Percentiles rank a stretch among this genome's conserved stretches.
Conservation (phyloP, 2,888 invertebrate genomes). For the Furcula furcula region DNA sequence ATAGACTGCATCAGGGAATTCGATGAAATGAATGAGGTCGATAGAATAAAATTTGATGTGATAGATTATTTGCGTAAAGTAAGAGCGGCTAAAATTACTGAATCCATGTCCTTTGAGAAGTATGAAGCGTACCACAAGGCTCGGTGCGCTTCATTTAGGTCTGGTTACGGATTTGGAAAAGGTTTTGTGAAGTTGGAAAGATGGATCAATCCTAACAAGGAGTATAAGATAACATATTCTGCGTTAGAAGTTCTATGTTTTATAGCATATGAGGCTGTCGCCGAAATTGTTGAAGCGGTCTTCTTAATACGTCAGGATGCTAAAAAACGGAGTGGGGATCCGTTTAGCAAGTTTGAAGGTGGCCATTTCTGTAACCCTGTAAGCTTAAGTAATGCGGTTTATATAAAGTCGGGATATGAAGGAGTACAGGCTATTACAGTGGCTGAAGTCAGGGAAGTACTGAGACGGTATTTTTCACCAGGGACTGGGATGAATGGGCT, state of each 20-base stretch:
- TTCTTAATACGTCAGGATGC: slow-evolving; percentile 90
- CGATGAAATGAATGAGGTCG: slow-evolving; percentile 80
- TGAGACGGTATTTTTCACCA: slow-evolving; percentile 86
- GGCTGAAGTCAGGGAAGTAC: slow-evolving; percentile 90
- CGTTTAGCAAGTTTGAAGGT: slow-evolving; percentile 85
- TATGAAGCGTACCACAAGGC: slow-evolving; percentile 92
- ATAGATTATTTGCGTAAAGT: slow-evolving; percentile 82
- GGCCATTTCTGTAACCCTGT: slow-evolving; percentile 84
- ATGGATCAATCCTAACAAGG: slow-evolving; percentile 84
- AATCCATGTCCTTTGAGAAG: slow-evolving; percentile 77
- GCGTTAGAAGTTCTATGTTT: slow-evolving; percentile 91
- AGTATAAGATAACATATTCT: slow-evolving; percentile 81
- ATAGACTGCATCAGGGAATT: slow-evolving; percentile 78
- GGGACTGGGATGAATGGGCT: slow-evolving; percentile 80
- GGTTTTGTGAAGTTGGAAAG: slow-evolving; percentile 81
- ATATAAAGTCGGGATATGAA: slow-evolving; percentile 82
- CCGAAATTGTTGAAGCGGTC: slow-evolving; percentile 92
- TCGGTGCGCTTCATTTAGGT: slow-evolving; percentile 86
- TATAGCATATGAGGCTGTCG: slow-evolving; percentile 94
- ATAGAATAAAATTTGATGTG: slow-evolving; percentile 77
- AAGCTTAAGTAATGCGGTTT: slow-evolving; percentile 80
- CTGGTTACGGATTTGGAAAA: slow-evolving; percentile 71
- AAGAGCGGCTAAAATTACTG: slow-evolving; percentile 80
- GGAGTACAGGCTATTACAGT: slow-evolving; percentile 88
- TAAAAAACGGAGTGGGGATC: slow-evolving; percentile 85